Base-by-base conservation (phyloP, 2,888 invertebrate species). In the Eupithecia exiguata region DNA sequence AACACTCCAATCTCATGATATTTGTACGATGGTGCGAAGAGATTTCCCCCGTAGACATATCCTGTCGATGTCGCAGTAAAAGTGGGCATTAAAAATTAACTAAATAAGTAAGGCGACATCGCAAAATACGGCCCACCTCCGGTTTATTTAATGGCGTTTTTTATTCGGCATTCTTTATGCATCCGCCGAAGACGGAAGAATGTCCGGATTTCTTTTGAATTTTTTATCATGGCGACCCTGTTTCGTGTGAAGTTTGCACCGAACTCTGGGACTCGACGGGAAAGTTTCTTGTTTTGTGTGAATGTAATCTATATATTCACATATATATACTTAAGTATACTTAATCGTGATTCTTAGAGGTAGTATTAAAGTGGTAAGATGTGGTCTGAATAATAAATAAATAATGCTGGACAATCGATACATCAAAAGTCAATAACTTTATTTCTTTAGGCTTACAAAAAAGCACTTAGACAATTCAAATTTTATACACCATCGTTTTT, bases 141-240 rank as follows among this genome's bases (percentile, higher is more conserved):
- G 84, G 82, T 85, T 83, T 85, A 85, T 83, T 83, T 87, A 84
- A 85, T 84, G 81, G 82, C 79, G 75, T 85, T 85, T 86, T 80
- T 85, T 85, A 85, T 86, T 84, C 81, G 80, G 79, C 79, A 78
- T 84, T 85, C 84, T 85, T 84, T 84, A 84, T 83, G 83, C 84
- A 83, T 82, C 84, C 84, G 81, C 77, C 71, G 66, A 61, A 74
- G 43, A 61, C 78, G 78, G 81, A 79, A 81, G 77, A 81, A 78
- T 78, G 82, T 83, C 83, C 84, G 84, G 84, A 87, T 86, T 86
- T 83, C 82, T 77, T 82, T 82, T 81, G 80, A 83, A 87, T 81
- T 83, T 82, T 83, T 83, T 84, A 84, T 82, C 80, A 82, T 84
- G 86, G 87, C 77, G 81, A 82, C 86, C 83, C 83, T 80, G 79